Percentiles rank a stretch among this genome's conserved stretches.
Evolutionary conservation across 2,888 invertebrate genomes (phyloP).

Genomic region (Nebria brevicollis): DNA sequence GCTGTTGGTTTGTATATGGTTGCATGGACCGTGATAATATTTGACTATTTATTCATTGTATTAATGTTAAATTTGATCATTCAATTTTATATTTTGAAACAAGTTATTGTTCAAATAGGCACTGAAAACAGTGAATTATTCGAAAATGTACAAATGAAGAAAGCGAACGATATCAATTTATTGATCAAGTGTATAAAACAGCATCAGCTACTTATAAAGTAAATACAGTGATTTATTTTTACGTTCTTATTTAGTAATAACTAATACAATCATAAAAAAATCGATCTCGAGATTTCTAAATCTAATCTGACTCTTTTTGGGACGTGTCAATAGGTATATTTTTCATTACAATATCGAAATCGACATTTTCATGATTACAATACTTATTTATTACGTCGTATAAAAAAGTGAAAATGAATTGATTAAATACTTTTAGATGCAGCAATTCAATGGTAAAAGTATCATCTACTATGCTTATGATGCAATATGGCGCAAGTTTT

Average conservation of each 20-base stretch:
- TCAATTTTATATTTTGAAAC: constrained; percentile 32
- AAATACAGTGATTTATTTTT: neutral
- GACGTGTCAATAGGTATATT: no score
- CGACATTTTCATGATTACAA: no score
- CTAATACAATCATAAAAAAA: no score
- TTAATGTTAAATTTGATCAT: constrained; percentile 33
- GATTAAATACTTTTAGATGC: neutral
- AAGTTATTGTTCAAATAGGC: constrained; percentile 25
- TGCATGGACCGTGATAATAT: constrained; percentile 28
- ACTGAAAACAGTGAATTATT: neutral
- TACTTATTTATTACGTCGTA: no score
- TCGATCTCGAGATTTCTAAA: no score
- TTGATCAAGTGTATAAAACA: constrained; percentile 29
- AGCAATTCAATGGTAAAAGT: neutral
- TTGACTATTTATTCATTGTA: constrained; percentile 33
- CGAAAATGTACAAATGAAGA: neutral
- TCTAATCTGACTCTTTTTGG: no score
- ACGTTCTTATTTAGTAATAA: no score
- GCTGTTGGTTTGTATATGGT: constrained; percentile 32
- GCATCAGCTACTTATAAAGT: constrained; percentile 7
- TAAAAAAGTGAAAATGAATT: neutral
- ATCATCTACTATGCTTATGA: neutral
- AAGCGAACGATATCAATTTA: neutral
- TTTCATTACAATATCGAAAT: no score
- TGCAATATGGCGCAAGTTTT: neutral